These are phyloP conservation scores for Hozukius guyotensis DNA, from an alignment of 2,797 vertebrate genomes.

Conservation along the genomic window DNA sequence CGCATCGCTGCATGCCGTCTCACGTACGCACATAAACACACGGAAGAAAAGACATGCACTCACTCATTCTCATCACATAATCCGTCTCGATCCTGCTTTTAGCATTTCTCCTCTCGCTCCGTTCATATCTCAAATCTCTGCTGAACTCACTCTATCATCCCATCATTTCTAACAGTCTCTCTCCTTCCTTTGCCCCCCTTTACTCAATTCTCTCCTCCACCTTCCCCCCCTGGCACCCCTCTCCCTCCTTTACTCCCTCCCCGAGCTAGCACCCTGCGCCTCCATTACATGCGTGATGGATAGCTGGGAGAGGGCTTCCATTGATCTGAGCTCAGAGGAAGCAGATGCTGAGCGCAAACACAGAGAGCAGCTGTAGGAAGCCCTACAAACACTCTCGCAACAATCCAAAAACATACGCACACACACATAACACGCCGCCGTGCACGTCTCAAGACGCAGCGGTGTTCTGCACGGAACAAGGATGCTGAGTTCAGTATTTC, in stretches of 20 bases:
- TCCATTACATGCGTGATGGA: conserved; percentile 80
- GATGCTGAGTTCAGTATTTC: conserved; percentile 37
- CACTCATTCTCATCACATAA: conserved; percentile 66
- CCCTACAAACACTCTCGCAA: conserved; percentile 51
- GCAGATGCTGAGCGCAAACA: conserved; percentile 76
- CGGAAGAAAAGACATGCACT: conserved; percentile 33
- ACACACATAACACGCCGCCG: conserved; percentile 5
- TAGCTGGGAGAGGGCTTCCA: conserved; percentile 75
- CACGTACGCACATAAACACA: conserved; percentile 51
- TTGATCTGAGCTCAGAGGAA: conserved; percentile 80
- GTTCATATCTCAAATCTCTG: conserved; percentile 59
- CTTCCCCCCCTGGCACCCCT: conserved; percentile 39
- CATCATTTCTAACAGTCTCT: conserved; percentile 63
- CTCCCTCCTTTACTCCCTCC: conserved; percentile 43
- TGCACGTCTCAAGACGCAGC: conserved; percentile 16
- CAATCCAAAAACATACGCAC: conserved; percentile 37
- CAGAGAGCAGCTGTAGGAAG: conserved; percentile 61
- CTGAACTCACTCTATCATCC: conserved; percentile 71
- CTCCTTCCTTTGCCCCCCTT: conserved; percentile 47
- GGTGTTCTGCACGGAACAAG: background rate
- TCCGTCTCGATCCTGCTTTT: conserved; percentile 60
- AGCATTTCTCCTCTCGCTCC: conserved; percentile 51
- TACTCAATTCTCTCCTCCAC: conserved; percentile 48
- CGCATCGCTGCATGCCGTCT: conserved; percentile 39
- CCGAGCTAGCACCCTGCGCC: conserved; percentile 63